phyloP scores from a whole-genome alignment of 2,113 vertebrate species.

The Hydrochoerus hydrochaeris region DNA sequence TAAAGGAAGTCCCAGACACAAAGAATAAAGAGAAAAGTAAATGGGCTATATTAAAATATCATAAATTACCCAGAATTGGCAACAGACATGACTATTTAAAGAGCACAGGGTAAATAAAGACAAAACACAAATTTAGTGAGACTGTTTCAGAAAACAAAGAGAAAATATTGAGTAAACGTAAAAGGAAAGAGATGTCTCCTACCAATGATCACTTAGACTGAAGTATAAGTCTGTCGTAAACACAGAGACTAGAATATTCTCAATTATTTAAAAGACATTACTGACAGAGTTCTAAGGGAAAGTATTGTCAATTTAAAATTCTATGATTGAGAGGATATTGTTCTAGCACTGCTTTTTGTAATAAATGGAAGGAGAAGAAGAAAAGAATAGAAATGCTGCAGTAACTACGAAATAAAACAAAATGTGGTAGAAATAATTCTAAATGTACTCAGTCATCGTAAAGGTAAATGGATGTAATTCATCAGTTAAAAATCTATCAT shows the following conservation, averaged over 20 bases:
- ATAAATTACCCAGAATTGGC: constrained; percentile 14
- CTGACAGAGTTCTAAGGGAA: neutral
- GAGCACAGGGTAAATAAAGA: neutral
- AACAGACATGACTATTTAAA: neutral
- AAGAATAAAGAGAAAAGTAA: neutral
- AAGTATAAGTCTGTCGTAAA: neutral
- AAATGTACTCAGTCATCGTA: neutral
- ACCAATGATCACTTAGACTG: neutral
- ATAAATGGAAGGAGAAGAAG: neutral
- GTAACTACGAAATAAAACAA: neutral
- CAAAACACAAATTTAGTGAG: neutral
- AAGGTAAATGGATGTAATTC: neutral
- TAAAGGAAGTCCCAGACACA: neutral
- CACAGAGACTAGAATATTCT: neutral
- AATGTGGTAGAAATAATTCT: neutral
- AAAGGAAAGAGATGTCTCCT: neutral
- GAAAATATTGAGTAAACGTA: neutral
- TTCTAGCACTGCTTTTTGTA: neutral
- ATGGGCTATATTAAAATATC: neutral
- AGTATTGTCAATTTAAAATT: neutral
- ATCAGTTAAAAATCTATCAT: neutral
- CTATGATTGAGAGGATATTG: neutral
- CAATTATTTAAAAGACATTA: neutral
- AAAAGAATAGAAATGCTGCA: neutral
- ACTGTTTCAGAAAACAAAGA: neutral